Evolutionary conservation across 2,888 invertebrate genomes (phyloP), one percentile per base, ranked within the genome.

Genomic region (Caenorhabditis sp.): DNA sequence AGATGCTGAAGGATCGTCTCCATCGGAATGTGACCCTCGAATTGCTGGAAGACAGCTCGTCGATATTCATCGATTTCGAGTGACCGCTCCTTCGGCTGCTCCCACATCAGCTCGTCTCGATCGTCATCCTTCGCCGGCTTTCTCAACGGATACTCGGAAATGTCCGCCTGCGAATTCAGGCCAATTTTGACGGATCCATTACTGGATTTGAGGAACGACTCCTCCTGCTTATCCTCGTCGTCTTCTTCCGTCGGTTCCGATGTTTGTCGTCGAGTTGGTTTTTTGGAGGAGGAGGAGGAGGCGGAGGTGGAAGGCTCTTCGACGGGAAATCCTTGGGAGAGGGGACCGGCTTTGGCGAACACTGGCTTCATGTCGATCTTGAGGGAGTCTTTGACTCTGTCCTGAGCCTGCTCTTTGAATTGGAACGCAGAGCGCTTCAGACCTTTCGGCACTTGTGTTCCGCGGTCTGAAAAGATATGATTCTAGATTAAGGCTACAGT

Each of bases 391-490:
- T 53, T 22, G 20, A 37, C 37, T 2, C 37, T 17, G 6, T 26
- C 9, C 2, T 41, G n/a, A n/a, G n/a, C n/a, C n/a, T n/a, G n/a
- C n/a, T n/a, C n/a, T n/a, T n/a, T n/a, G n/a, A n/a, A n/a, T n/a
- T n/a, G n/a, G n/a, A n/a, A n/a, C n/a, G n/a, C n/a, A n/a, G n/a
- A n/a, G 35, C 62, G 32, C 2, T 17, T 39, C 22, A 62, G 30
- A 2, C 71, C 71, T 8, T 13, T 43, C n/a, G 71, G 71, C 27
- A 53, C n/a, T 9, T 43, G 5, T 2, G 24, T 41, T 9, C 45
- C 53, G 8, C 59, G 30, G 13, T 17, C 70, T 70, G 52, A 53
- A 53, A 53, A 37, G n/a, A n/a, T n/a, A n/a, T n/a, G n/a, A n/a
- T n/a, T n/a, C n/a, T n/a, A n/a, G n/a, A n/a, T n/a, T n/a, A n/a